Base-by-base conservation (phyloP, 1,140 invertebrate species). In the Berghia stephanieae region DNA sequence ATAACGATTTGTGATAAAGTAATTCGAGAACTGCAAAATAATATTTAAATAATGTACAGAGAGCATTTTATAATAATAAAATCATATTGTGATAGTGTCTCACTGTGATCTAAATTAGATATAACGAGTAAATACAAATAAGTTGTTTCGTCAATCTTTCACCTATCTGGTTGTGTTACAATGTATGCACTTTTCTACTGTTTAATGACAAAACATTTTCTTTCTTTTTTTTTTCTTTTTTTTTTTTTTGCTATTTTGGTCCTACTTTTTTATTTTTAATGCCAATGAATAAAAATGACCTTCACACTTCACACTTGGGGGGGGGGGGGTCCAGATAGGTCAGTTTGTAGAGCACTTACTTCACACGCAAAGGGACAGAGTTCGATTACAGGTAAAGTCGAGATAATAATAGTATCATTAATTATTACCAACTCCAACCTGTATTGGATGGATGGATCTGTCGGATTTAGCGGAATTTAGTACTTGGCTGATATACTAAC, bases 151-250 rank as follows among this genome's bases (percentile, higher is more conserved):
- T 27, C 55, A 57, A 6, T 57, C 10, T 13, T 57, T 6, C 34
- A 57, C n/a, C 55, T 57, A 31, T 31, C 24, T 6, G 8, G 55
- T 57, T 66, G 60, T 16, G 24, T 52, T 52, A 52, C 13, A 52
- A 52, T 52, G 46, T 52, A 52, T 52, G 46, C n/a, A 52, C n/a
- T 13, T 24, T 16, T 52, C 13, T 13, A 16, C 46, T 16, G 24
- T 16, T 52, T 52, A 31, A 38, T 36, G 60, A 66, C 16, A 8
- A 66, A 5, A 36, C 16, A 66, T 31, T 18, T 66, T 66, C 60
- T 36, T 66, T 66, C 60, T 38, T 36, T 66, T 60, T 66, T 31
- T 66, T 38, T 66, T 66, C 40, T 38, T 66, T 31, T n/a, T 36
- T 38, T 16, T 16, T 8, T 4, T 66, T 66, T n/a, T 31, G 40